phyloP scores from a whole-genome alignment of 2,797 vertebrate species.

The Hemitrygon akajei region DNA sequence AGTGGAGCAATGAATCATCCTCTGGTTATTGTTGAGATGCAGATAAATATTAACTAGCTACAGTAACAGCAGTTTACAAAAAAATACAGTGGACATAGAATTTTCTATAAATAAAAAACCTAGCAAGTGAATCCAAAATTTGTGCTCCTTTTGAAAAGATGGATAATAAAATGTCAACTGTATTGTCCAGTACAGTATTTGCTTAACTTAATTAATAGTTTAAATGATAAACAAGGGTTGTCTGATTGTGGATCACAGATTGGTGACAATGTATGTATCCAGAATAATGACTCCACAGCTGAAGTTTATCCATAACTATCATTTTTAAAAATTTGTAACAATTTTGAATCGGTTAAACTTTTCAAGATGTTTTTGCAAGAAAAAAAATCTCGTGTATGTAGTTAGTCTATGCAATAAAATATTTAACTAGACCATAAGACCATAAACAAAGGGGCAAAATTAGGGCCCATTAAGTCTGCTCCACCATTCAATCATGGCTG shows the following conservation, averaged over 20 bases:
- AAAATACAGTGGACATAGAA: neutral
- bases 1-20: neutral
- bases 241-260: neutral
- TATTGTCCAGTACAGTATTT: neutral
- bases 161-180: neutral
- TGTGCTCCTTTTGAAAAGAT: neutral
- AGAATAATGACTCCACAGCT: neutral
- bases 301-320: neutral
- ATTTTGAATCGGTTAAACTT: neutral
- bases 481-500: too few relatives aligned
- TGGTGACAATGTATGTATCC: neutral
- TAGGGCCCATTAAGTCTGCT: too few relatives aligned
- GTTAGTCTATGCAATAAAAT: neutral
- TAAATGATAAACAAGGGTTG: neutral
- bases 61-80: neutral
- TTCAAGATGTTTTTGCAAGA: neutral
- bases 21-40: neutral
- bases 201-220: neutral
- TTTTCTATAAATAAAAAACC: neutral
- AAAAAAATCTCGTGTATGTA: neutral
- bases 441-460: too few relatives aligned
- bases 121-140: neutral
- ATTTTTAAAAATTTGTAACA: neutral
- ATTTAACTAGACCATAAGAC: neutral
- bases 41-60: neutral